These are phyloP conservation scores for Arvicanthis niloticus DNA, from an alignment of 2,113 vertebrate species.

Conservation along the genomic window DNA sequence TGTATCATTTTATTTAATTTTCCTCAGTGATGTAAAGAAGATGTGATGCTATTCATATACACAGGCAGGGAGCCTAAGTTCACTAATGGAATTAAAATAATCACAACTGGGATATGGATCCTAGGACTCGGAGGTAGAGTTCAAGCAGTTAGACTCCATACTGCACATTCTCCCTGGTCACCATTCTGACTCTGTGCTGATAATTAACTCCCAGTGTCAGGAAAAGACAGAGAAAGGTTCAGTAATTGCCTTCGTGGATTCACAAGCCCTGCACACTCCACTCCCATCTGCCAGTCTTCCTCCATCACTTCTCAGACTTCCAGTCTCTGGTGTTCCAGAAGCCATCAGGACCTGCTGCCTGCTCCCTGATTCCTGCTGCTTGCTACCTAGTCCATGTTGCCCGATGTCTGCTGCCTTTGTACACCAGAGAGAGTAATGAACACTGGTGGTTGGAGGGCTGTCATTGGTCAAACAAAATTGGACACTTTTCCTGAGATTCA, in stretches of 20 bases:
- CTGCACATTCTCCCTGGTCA: too few species aligned
- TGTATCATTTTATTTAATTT: not conserved
- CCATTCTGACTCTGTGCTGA: not conserved
- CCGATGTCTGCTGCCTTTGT: too few species aligned
- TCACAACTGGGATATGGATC: too few species aligned
- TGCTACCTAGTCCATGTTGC: too few species aligned
- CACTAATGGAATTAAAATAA: not conserved
- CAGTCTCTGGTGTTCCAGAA: not conserved
- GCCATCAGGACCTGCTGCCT: not conserved
- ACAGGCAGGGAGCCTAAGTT: not conserved
- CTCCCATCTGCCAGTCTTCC: not conserved
- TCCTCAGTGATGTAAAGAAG: not conserved
- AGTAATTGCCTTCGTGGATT: not conserved
- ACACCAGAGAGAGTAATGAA: too few species aligned
- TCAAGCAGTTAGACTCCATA: too few species aligned
- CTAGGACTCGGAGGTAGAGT: too few species aligned
- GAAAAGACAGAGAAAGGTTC: too few species aligned
- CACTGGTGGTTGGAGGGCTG: too few species aligned
- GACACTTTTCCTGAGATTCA: not conserved
- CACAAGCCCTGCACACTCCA: not conserved
- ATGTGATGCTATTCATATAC: not conserved
- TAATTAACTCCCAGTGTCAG: too few species aligned
- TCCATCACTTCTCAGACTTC: not conserved
- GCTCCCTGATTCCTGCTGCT: too few species aligned
- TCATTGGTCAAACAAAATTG: not conserved